Evolutionary conservation across 35 echinoderm and acorn worm species (phyloP).

Genomic region (Holothuria glaberrima): DNA sequence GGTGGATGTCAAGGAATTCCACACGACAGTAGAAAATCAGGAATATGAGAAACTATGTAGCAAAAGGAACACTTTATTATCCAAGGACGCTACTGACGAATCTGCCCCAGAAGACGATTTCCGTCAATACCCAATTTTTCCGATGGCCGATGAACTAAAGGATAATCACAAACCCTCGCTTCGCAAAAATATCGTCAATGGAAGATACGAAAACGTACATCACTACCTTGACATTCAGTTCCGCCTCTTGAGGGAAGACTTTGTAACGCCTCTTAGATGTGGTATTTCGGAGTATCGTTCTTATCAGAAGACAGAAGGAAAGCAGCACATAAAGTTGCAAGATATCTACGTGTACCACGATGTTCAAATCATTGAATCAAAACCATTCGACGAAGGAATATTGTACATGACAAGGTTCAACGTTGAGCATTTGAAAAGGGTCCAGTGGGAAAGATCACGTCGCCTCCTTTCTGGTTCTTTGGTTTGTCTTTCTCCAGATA

Average conservation of each 20-base stretch:
- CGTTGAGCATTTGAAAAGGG: conserved; percentile 36
- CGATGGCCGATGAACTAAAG: conserved; percentile 64
- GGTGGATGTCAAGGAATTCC: conserved; percentile 16
- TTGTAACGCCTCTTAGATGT: conserved; percentile 51
- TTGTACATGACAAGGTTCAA: conserved; percentile 23
- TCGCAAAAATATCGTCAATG: conserved; percentile 23
- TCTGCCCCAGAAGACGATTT: conserved; percentile 22
- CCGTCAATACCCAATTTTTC: conserved; percentile 74
- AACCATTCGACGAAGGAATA: conserved; percentile 18
- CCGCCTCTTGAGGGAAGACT: conserved; percentile 69
- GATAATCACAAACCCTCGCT: conserved; percentile 40
- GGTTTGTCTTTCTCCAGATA: conserved; percentile 80
- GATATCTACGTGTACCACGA: conserved; percentile 54
- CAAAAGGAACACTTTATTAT: neutral
- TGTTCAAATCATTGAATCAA: conserved; percentile 17
- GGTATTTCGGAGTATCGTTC: conserved; percentile 51
- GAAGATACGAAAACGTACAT: conserved; percentile 41
- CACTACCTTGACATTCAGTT: conserved; percentile 78
- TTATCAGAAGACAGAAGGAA: neutral
- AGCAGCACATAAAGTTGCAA: neutral
- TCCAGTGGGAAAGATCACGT: conserved; percentile 71
- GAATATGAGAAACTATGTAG: neutral
- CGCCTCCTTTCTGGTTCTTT: conserved; percentile 78
- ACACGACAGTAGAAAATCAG: neutral
- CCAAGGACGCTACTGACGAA: too few relatives aligned